Conservation (phyloP, 2,888 invertebrate species). For the Eretmocerus hayati region DNA sequence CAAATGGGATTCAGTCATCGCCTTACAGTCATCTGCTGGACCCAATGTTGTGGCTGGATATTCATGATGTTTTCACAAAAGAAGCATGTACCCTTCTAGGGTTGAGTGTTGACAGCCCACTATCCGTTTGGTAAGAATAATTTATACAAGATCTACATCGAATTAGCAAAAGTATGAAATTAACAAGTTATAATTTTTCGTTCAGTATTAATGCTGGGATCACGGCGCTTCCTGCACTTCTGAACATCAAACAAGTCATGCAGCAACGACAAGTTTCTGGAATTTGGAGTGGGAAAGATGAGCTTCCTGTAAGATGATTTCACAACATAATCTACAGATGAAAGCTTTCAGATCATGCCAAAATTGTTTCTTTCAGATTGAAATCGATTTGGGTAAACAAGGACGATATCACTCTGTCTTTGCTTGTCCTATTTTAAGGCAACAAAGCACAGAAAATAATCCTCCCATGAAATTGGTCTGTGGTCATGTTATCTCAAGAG, state of each 20-base stretch:
- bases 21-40: constrained; percentile 72
- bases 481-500: constrained; percentile 96
- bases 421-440: constrained; percentile 95
- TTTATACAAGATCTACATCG: too few relatives aligned
- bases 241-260: constrained; percentile 91
- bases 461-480: constrained; percentile 96
- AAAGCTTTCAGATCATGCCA: too few relatives aligned
- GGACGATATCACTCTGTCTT: constrained; percentile 96
- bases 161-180: too few relatives aligned
- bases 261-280: constrained; percentile 81
- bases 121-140: constrained; percentile 68
- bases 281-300: constrained; percentile 92
- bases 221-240: constrained; percentile 85
- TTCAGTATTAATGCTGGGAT: constrained; percentile 83
- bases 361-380: constrained; percentile 61
- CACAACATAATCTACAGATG: not conserved
- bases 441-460: constrained; percentile 91
- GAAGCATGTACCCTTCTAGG: constrained; percentile 90
- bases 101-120: constrained; percentile 80
- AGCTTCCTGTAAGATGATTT: constrained; percentile 71
- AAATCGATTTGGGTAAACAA: constrained; percentile 86
- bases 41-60: constrained; percentile 65
- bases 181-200: constrained; percentile 23
- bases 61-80: constrained; percentile 83
- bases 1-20: constrained; percentile 69